These are phyloP conservation scores for Hypocryptadius cinnamomeus DNA, from an alignment of 2,113 vertebrate genomes.

Conservation along the genomic window DNA sequence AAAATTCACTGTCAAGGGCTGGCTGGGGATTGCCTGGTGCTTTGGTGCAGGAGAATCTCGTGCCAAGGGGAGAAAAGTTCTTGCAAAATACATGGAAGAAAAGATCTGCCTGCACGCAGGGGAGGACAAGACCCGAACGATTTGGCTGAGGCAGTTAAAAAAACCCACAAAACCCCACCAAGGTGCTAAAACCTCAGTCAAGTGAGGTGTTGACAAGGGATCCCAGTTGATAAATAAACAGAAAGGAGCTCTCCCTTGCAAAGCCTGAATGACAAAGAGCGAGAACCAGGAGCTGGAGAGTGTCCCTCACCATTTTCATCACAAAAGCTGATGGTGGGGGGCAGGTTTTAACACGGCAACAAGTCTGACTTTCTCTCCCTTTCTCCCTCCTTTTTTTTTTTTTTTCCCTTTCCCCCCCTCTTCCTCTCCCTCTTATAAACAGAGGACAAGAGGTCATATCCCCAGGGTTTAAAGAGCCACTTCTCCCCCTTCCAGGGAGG, in stretches of 20 bases:
- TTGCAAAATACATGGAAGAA: not conserved
- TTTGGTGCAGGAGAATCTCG: not conserved
- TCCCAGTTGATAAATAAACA: slow-evolving; percentile 41
- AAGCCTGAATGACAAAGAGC: slow-evolving; percentile 36
- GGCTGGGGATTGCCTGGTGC: not conserved
- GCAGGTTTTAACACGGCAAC: not conserved
- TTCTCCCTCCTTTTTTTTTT: not conserved
- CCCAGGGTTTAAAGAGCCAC: slow-evolving; percentile 44
- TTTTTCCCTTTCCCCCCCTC: fast-evolving
- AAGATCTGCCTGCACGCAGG: not conserved
- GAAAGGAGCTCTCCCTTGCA: slow-evolving; percentile 7
- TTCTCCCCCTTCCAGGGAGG: slow-evolving; percentile 11
- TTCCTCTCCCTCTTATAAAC: slow-evolving; percentile 16
- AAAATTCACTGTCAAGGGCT: not conserved
- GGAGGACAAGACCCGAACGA: not conserved
- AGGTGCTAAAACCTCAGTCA: slow-evolving; percentile 42
- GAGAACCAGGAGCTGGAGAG: not conserved
- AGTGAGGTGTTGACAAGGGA: slow-evolving; percentile 48
- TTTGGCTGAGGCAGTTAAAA: not conserved
- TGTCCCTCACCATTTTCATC: slow-evolving; percentile 47
- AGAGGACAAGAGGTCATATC: slow-evolving; percentile 65
- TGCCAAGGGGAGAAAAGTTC: fast-evolving
- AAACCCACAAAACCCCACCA: not conserved
- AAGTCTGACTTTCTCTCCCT: slow-evolving; percentile 39
- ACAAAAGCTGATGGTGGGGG: slow-evolving; percentile 46